Evolutionary conservation across 2,888 invertebrate genomes (phyloP).

Genomic region (Frankliniella fusca): DNA sequence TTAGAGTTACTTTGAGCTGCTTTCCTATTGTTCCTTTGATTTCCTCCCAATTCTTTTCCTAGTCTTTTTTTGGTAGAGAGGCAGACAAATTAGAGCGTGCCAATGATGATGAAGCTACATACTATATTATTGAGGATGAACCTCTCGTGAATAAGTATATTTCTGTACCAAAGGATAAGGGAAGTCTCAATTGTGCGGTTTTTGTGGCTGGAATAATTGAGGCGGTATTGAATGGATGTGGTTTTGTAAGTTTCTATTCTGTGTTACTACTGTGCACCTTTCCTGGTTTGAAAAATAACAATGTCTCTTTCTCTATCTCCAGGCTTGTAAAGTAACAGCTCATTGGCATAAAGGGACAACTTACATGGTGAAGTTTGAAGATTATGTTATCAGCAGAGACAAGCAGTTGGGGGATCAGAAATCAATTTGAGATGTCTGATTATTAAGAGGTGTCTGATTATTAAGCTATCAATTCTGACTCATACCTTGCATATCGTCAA

Average conservation of each 20-base stretch:
- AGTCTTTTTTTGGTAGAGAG: conserved; percentile 94
- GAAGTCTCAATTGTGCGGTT: conserved; percentile 95
- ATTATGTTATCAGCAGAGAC: conserved; percentile 82
- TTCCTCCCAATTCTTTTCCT: conserved; percentile 35
- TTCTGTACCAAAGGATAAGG: conserved; percentile 96
- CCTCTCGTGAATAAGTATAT: conserved; percentile 95
- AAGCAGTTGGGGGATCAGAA: conserved; percentile 86
- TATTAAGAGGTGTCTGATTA: neutral
- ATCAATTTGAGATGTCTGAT: conserved; percentile 39
- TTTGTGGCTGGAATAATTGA: conserved; percentile 98
- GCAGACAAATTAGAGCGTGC: conserved; percentile 98
- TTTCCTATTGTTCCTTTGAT: neutral
- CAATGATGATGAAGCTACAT: conserved; percentile 96
- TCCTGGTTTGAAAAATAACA: neutral
- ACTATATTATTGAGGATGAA: conserved; percentile 98
- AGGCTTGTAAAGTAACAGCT: conserved; percentile 97
- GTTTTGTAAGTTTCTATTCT: conserved; percentile 75
- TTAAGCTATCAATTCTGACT: neutral
- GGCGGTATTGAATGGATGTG: conserved; percentile 87
- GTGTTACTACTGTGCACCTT: conserved; percentile 9
- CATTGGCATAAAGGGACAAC: conserved; percentile 99
- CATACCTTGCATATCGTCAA: neutral
- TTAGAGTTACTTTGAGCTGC: neutral
- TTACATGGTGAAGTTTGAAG: conserved; percentile 98
- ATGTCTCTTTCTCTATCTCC: conserved; percentile 47